Evolutionary conservation across 2,888 invertebrate genomes (phyloP).

Genomic region (Psylliodes chrysocephalus): DNA sequence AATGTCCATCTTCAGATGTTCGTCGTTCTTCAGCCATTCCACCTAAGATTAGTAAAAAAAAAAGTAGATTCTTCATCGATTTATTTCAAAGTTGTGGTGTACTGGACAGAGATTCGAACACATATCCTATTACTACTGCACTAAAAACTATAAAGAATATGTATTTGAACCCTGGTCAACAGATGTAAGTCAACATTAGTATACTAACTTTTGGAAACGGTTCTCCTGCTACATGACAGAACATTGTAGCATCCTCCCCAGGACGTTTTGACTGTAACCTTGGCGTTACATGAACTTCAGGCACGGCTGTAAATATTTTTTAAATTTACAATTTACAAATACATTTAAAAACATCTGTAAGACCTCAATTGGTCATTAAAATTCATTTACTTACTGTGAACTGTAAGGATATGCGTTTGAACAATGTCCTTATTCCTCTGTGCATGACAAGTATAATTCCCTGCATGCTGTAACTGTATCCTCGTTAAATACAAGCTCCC

Average conservation of each 20-base stretch:
- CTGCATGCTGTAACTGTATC: conserved; percentile 78
- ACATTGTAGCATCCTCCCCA: conserved; percentile 75
- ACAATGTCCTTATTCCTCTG: conserved; percentile 76
- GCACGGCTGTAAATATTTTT: conserved; percentile 70
- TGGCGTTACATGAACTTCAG: conserved; percentile 78
- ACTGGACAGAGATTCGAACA: no score
- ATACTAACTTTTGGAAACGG: conserved; percentile 73
- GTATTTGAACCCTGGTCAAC: no score
- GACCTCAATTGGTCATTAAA: no score
- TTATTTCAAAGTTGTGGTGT: no score
- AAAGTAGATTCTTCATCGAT: no score
- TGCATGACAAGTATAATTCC: conserved; percentile 82
- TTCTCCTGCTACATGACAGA: conserved; percentile 79
- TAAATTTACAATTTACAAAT: no score
- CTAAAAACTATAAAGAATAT: no score
- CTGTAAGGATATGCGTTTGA: conserved; percentile 78
- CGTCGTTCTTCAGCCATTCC: conserved; percentile 80
- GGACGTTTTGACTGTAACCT: conserved; percentile 74
- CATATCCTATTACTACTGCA: no score
- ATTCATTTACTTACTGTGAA: conserved; percentile 71
- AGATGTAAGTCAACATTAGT: no score
- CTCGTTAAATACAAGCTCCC: conserved; percentile 79
- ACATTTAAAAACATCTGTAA: no score
- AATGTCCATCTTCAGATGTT: conserved; percentile 68
- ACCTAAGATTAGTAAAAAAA: conserved; percentile 61